Percentiles rank a stretch among this genome's conserved stretches.
Conservation (phyloP, 2,888 invertebrate genomes). For the Thalpophila matura region DNA sequence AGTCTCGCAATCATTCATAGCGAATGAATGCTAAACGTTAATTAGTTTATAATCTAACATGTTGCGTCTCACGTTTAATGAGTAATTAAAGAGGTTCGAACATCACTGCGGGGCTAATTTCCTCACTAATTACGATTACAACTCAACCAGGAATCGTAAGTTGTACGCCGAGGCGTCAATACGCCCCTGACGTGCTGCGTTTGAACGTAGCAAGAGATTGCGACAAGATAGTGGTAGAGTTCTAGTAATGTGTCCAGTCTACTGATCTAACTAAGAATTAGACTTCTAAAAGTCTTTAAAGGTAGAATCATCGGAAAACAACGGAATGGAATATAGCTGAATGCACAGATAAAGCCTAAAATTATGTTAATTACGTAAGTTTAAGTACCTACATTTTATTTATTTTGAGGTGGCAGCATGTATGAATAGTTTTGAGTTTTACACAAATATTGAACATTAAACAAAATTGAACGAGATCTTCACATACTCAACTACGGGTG, state of each 20-base stretch:
- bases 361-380: no score
- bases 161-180: constrained; percentile 79
- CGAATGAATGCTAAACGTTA: constrained; percentile 48
- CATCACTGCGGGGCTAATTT: constrained; percentile 80
- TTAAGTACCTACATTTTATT: no score
- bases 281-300: no score
- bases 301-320: no score
- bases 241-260: background rate
- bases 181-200: constrained; percentile 73
- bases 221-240: constrained; percentile 6
- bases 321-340: no score
- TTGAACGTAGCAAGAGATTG: constrained; percentile 45
- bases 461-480: background rate
- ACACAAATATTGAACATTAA: no score
- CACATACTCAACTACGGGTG: no score
- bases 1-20: constrained; percentile 27
- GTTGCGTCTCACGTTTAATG: constrained; percentile 73
- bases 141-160: constrained; percentile 75
- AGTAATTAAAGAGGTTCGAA: constrained; percentile 70
- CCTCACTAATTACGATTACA: constrained; percentile 81
- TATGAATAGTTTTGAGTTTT: no score
- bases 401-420: no score
- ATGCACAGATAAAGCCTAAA: no score
- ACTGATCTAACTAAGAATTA: no score
- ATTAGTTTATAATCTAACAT: constrained; percentile 68